phyloP scores from a whole-genome alignment of 2,888 invertebrate genomes.

The Tolmerus cingulatus region DNA sequence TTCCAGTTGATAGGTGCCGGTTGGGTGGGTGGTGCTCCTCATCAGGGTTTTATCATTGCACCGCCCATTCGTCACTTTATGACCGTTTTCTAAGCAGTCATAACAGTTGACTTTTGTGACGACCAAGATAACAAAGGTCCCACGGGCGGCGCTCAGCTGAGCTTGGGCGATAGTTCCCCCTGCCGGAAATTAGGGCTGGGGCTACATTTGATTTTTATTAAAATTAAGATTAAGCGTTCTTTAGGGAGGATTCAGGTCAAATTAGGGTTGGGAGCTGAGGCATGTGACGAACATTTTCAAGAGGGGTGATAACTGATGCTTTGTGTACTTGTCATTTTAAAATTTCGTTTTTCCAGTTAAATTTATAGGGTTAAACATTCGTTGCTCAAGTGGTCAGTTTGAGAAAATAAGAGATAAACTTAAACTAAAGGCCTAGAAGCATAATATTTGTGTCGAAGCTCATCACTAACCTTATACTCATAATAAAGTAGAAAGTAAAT shows the following conservation, averaged over 20 bases:
- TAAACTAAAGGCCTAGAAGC: too few relatives aligned
- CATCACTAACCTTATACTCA: too few relatives aligned
- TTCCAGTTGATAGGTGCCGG: constrained; percentile 42
- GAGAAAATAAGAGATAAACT: background rate
- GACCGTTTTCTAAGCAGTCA: background rate
- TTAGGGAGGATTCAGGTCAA: constrained; percentile 62
- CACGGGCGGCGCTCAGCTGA: background rate
- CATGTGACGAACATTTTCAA: background rate
- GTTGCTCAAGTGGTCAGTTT: background rate
- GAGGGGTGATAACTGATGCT: constrained; percentile 4
- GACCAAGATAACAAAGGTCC: background rate
- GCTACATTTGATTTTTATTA: constrained; percentile 47
- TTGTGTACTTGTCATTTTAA: background rate
- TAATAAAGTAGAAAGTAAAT: too few relatives aligned
- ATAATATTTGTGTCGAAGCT: too few relatives aligned
- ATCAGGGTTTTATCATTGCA: background rate
- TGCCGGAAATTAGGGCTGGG: constrained; percentile 42
- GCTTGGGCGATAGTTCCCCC: background rate
- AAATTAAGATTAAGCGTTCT: constrained; percentile 59
- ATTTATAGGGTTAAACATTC: background rate
- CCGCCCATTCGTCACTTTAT: background rate
- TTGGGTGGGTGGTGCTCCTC: background rate
- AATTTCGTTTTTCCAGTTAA: background rate
- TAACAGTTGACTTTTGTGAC: background rate
- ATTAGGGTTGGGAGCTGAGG: constrained; percentile 55